Base-by-base conservation (phyloP, 1,140 invertebrate genomes). In the Streblospio benedicti region DNA sequence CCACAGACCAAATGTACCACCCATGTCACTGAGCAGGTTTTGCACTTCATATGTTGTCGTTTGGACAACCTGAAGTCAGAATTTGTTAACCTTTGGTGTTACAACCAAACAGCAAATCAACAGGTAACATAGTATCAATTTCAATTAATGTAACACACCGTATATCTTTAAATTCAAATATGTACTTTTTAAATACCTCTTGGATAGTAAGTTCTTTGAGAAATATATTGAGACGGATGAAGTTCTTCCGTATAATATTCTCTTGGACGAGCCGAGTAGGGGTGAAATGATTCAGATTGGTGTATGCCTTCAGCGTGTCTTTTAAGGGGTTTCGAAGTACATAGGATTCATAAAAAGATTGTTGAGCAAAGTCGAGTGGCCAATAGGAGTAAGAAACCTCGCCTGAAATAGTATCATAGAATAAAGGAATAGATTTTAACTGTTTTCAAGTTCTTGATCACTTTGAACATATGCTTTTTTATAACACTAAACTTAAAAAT, bases 1-100 rank as follows among this genome's bases (percentile, higher is more conserved):
- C 53, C 53, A 56, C 5, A 56, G 53, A 6, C 53, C 53, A 25
- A 56, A 56, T 5, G 53, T 56, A 20, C 53, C 53, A 4, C 53
- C 53, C 20, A 56, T 56, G 32, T 56, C 53, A 4, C 31, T 38
- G 30, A 43, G 41, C n/a, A 56, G 35, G 33, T 56, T 56, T n/a
- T n/a, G n/a, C n/a, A n/a, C n/a, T n/a, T n/a, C n/a, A n/a, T n/a
- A n/a, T n/a, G n/a, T n/a, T n/a, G n/a, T n/a, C n/a, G n/a, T n/a
- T n/a, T n/a, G n/a, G n/a, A n/a, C n/a, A n/a, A n/a, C n/a, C n/a
- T n/a, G n/a, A n/a, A n/a, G n/a, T n/a, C n/a, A n/a, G n/a, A n/a
- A n/a, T n/a, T n/a, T n/a, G n/a, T n/a, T n/a, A n/a, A n/a, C n/a
- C n/a, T n/a, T n/a, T n/a, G n/a, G n/a, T n/a, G n/a, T n/a, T n/a